Conservation (phyloP, 2,888 invertebrate species). For the Dryocosmus kuriphilus region DNA sequence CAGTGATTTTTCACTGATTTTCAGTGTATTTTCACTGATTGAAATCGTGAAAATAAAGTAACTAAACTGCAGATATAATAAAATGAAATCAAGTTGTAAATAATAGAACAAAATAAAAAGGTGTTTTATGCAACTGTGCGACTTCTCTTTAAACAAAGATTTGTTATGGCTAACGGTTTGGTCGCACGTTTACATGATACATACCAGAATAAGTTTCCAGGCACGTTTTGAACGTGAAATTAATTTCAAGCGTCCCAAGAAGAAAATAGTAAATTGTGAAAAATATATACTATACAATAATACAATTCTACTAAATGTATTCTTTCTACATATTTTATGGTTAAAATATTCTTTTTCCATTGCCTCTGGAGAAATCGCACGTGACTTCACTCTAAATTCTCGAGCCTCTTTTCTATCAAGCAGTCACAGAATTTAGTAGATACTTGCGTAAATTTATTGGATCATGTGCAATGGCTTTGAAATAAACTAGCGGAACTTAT, state of each 20-base stretch:
- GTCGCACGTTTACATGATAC: slow-evolving; percentile 7
- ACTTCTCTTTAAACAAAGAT: not conserved
- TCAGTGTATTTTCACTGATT: too few relatives aligned
- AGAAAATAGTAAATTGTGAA: slow-evolving; percentile 26
- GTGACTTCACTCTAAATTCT: slow-evolving; percentile 26
- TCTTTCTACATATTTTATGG: slow-evolving; percentile 8
- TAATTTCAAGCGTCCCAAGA: slow-evolving; percentile 19
- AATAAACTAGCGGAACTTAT: slow-evolving; percentile 7
- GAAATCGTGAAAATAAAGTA: too few relatives aligned
- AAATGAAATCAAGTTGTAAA: not conserved
- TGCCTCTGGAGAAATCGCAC: slow-evolving; percentile 27
- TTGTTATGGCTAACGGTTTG: slow-evolving; percentile 35
- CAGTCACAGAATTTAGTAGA: slow-evolving; percentile 35
- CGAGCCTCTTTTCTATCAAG: slow-evolving; percentile 24
- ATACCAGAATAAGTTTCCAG: slow-evolving; percentile 15
- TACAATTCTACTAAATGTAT: not conserved
- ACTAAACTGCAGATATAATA: not conserved
- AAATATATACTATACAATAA: not conserved
- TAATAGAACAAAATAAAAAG: slow-evolving; percentile 23
- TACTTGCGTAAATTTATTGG: slow-evolving; percentile 35
- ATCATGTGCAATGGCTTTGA: slow-evolving; percentile 7
- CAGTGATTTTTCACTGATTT: too few relatives aligned
- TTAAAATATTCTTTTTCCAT: slow-evolving; percentile 11
- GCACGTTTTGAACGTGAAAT: slow-evolving; percentile 35
- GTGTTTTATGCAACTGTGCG: slow-evolving; percentile 7